Percentiles rank a stretch among this genome's conserved stretches.
Evolutionary conservation across 2,888 invertebrate genomes (phyloP).

Genomic region (Serrognathus titanus): DNA sequence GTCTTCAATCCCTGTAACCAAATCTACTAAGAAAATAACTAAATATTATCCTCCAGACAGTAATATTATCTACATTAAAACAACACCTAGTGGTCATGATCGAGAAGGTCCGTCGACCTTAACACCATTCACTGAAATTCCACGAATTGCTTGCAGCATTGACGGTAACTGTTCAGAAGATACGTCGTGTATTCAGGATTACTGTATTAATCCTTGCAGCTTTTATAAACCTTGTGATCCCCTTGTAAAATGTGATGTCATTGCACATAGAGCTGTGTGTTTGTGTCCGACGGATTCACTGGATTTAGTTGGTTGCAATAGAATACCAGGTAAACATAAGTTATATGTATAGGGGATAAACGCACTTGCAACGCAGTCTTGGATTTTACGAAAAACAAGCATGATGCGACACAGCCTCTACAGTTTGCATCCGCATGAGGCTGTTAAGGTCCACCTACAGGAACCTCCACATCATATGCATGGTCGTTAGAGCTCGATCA

Average conservation of each 20-base stretch:
- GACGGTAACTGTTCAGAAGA: slow-evolving; percentile 44
- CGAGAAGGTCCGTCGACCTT: not conserved
- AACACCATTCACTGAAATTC: not conserved
- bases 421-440: slow-evolving; percentile 34
- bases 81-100: slow-evolving; percentile 5
- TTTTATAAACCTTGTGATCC: slow-evolving; percentile 48
- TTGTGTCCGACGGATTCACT: slow-evolving; percentile 52
- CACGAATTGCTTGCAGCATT: slow-evolving; percentile 3
- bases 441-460: slow-evolving; percentile 38
- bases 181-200: slow-evolving; percentile 51
- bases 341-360: slow-evolving; percentile 16
- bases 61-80: slow-evolving; percentile 11
- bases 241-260: slow-evolving; percentile 51
- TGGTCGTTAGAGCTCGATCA: slow-evolving; percentile 31
- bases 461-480: slow-evolving; percentile 37
- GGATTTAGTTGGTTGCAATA: slow-evolving; percentile 54
- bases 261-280: slow-evolving; percentile 56
- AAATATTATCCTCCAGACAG: slow-evolving; percentile 4
- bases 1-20: not conserved
- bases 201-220: slow-evolving; percentile 58
- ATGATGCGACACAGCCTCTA: slow-evolving; percentile 33
- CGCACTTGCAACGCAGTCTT: slow-evolving; percentile 20
- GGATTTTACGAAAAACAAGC: slow-evolving; percentile 31
- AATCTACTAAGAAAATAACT: not conserved
- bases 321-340: slow-evolving; percentile 58